Percentiles rank a stretch among this genome's conserved stretches.
These are phyloP conservation scores for Chiloscyllium punctatum DNA, from an alignment of 2,797 vertebrate genomes.

Conservation along the genomic window DNA sequence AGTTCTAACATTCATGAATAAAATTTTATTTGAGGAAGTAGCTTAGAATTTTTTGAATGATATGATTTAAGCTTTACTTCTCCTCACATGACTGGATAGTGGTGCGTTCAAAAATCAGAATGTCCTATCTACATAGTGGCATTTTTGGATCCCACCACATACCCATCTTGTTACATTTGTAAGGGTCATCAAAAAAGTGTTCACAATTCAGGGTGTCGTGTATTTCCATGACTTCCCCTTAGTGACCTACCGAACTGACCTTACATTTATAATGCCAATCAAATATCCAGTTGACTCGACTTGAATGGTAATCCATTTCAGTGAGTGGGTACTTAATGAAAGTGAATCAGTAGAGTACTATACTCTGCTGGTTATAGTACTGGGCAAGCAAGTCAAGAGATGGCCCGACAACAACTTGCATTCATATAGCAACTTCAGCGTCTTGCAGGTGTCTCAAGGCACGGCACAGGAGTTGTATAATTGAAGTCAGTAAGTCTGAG, in stretches of 20 bases:
- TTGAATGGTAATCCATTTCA: background rate
- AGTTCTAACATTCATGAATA: background rate
- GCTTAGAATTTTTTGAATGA: background rate
- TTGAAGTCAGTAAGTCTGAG: background rate
- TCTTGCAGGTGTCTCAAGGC: too few relatives aligned
- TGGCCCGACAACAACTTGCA: background rate
- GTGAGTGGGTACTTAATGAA: background rate
- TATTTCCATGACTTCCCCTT: background rate
- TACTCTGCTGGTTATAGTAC: background rate
- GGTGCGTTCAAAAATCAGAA: background rate
- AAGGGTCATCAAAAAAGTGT: background rate
- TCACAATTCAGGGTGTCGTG: background rate
- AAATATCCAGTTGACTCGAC: background rate
- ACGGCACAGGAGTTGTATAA: too few relatives aligned
- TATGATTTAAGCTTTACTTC: background rate
- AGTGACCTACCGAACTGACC: background rate
- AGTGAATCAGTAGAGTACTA: background rate
- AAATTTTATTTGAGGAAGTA: background rate
- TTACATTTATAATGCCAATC: too few relatives aligned
- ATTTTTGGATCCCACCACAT: background rate
- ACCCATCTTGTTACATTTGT: background rate
- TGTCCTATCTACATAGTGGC: too few relatives aligned
- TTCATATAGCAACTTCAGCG: background rate
- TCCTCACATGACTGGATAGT: background rate
- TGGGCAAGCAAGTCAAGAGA: background rate